phyloP scores from a whole-genome alignment of 1,140 invertebrate genomes.

The Watersipora subatra region DNA sequence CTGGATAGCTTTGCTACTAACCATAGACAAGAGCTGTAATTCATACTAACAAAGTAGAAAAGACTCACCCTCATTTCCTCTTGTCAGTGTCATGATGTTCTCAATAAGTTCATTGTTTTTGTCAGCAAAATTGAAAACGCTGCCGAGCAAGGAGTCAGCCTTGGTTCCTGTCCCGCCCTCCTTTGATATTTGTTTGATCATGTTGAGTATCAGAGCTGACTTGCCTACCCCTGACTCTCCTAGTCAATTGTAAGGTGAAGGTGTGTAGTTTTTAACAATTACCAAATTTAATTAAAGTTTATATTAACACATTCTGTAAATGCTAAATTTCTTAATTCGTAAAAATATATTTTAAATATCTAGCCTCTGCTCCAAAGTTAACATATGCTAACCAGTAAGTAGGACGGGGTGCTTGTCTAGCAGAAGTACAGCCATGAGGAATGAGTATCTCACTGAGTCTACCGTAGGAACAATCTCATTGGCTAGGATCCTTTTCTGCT shows the following conservation, averaged over 20 bases:
- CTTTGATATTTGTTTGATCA: slow-evolving; percentile 27
- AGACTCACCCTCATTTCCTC: slow-evolving; percentile 11
- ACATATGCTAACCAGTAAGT: slow-evolving; percentile 27
- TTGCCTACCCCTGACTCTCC: slow-evolving; percentile 40
- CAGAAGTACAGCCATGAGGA: slow-evolving; percentile 31
- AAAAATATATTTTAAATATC: background rate
- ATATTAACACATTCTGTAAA: background rate
- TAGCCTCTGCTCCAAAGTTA: no score
- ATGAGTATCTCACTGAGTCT: slow-evolving; percentile 36
- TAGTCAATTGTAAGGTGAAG: no score
- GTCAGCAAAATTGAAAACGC: slow-evolving; percentile 30
- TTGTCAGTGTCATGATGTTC: slow-evolving; percentile 29
- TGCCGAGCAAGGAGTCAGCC: slow-evolving; percentile 26
- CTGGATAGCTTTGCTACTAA: no score
- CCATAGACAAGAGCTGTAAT: no score
- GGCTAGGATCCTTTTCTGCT: slow-evolving; percentile 12
- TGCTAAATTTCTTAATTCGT: background rate
- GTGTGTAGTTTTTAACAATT: no score
- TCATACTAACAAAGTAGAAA: no score
- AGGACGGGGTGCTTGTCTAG: slow-evolving; percentile 34
- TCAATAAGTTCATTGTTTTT: slow-evolving; percentile 27
- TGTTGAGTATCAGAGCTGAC: slow-evolving; percentile 32
- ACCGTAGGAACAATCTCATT: slow-evolving; percentile 34
- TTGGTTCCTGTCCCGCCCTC: slow-evolving; percentile 27
- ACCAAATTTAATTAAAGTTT: no score